These are phyloP conservation scores for Panthera uncia DNA, from an alignment of 2,113 vertebrate species.

Conservation along the genomic window DNA sequence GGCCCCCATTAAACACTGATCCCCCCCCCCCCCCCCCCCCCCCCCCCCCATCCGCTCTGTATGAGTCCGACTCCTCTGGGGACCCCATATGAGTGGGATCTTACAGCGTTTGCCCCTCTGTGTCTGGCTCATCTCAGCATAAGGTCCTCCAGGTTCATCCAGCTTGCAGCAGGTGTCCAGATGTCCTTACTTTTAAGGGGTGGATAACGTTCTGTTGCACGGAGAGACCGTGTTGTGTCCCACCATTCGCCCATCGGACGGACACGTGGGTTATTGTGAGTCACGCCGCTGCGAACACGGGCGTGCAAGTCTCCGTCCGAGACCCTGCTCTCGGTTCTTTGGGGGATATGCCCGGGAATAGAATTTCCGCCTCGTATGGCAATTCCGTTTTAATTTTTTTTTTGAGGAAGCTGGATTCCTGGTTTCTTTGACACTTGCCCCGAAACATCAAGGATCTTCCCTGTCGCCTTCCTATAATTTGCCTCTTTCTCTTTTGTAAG, in stretches of 20 bases:
- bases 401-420: not conserved
- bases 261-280: not conserved
- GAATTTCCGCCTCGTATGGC: not conserved
- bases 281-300: not conserved
- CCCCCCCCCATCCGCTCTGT: rapidly evolving
- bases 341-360: not conserved
- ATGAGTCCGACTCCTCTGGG: not conserved
- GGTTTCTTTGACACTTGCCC: not conserved
- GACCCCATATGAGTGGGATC: not conserved
- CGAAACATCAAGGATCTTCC: not conserved
- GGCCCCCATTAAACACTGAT: not conserved
- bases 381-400: not conserved
- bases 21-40: too few relatives aligned
- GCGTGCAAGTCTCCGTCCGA: not conserved
- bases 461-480: not conserved
- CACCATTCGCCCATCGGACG: rapidly evolving
- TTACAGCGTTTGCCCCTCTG: not conserved
- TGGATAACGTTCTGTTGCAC: rapidly evolving
- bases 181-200: not conserved
- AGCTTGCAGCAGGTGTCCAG: not conserved
- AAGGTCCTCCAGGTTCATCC: not conserved
- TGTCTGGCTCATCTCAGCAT: not conserved
- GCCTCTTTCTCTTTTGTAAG: too few relatives aligned
- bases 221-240: not conserved
- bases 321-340: not conserved